These are phyloP conservation scores for Slavum lentiscoides DNA, from an alignment of 2,888 invertebrate species.

Conservation along the genomic window DNA sequence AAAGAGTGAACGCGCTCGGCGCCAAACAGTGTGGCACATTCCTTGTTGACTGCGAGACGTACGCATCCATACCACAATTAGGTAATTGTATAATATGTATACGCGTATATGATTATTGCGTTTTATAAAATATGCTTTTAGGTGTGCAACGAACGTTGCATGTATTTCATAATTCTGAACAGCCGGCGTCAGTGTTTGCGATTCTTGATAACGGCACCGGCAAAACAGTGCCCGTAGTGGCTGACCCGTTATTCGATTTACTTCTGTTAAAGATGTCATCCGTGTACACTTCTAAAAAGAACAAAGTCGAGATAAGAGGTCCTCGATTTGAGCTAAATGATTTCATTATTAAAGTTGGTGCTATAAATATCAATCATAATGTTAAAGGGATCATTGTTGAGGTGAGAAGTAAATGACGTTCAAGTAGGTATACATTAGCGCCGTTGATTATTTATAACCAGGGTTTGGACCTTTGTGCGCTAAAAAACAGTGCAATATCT, in stretches of 20 bases:
- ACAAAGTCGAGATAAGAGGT: conserved; percentile 87
- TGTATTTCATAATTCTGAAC: conserved; percentile 93
- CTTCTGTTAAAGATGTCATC: conserved; percentile 86
- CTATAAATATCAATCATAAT: conserved; percentile 87
- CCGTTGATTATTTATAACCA: no score
- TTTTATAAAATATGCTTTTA: conserved; percentile 57
- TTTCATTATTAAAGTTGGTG: conserved; percentile 90
- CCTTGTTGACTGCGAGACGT: conserved; percentile 93
- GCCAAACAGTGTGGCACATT: conserved; percentile 88
- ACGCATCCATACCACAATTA: conserved; percentile 76
- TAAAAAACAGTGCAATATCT: no score
- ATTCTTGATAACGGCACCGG: conserved; percentile 80
- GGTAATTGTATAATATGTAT: conserved; percentile 60
- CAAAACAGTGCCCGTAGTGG: conserved; percentile 83
- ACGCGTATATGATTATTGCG: not conserved
- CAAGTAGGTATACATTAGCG: not conserved
- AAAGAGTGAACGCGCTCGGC: conserved; percentile 81
- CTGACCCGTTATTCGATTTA: conserved; percentile 87
- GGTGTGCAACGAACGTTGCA: conserved; percentile 82
- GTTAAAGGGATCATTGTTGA: conserved; percentile 93
- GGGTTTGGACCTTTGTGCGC: no score
- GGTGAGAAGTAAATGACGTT: conserved; percentile 62
- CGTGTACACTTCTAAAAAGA: conserved; percentile 87
- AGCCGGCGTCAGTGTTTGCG: conserved; percentile 91
- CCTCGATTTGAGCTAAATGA: conserved; percentile 85